A percentile compares a stretch with the other conserved stretches of the same genome.
Evolutionary conservation across 2,888 invertebrate genomes (phyloP).

Genomic region (Eupeodes latifasciatus): DNA sequence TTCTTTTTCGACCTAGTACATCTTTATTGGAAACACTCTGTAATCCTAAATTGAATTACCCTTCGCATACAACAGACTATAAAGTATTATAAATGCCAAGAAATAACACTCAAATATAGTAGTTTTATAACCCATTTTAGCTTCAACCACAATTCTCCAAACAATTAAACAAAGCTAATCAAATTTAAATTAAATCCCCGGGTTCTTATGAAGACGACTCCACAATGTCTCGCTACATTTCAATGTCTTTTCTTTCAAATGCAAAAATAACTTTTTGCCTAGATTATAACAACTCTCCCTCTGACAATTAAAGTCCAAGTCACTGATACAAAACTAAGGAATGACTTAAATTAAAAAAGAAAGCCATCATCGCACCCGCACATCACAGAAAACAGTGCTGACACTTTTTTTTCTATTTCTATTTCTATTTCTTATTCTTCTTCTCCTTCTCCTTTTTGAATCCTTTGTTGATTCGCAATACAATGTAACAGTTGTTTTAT

Average conservation of each 20-base stretch:
- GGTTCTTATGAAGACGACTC: background rate
- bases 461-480: slow-evolving; percentile 49
- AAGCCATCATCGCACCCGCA: slow-evolving; percentile 20
- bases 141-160: background rate
- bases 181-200: slow-evolving; percentile 37
- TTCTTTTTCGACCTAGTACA: too few relatives aligned
- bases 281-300: background rate
- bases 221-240: slow-evolving; percentile 3
- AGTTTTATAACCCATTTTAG: too few relatives aligned
- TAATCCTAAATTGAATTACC: too few relatives aligned
- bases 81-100: too few relatives aligned
- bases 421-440: slow-evolving; percentile 49
- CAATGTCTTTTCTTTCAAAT: slow-evolving; percentile 1
- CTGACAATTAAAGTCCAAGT: slow-evolving; percentile 46
- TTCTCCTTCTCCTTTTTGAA: slow-evolving; percentile 42
- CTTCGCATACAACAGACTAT: too few relatives aligned
- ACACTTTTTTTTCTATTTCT: slow-evolving; percentile 37
- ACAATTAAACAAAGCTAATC: slow-evolving; percentile 13
- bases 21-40: too few relatives aligned
- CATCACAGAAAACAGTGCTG: slow-evolving; percentile 29
- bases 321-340: background rate
- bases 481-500: slow-evolving; percentile 22
- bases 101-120: too few relatives aligned
- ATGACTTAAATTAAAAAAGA: slow-evolving; percentile 57
- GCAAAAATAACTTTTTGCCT: slow-evolving; percentile 11